Base-by-base conservation (phyloP, 2,797 vertebrate species). In the Etheostoma nigrum region DNA sequence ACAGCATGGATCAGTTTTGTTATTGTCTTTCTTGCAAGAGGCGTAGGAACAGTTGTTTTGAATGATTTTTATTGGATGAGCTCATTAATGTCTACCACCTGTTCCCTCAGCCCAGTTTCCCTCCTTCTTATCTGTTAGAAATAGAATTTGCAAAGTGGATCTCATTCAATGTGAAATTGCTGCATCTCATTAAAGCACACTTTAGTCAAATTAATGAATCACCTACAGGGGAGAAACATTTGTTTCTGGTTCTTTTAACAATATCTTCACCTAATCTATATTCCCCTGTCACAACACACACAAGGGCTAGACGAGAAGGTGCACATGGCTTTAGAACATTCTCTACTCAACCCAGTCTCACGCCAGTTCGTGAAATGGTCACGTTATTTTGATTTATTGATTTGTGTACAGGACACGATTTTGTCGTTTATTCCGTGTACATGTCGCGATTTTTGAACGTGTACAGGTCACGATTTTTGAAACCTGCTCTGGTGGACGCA, bases 11-110 rank as follows among this genome's bases (percentile, higher is more conserved):
- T 77, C 63, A 73, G 74, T 59, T 62, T 53, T 80, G 61, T 74
- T 66, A 58, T 67, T 89, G 79, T 72, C 57, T 80, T 83, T 81
- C 47, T 64, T 16, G 23, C 33, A 66, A 55, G 27, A 65, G 33
- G 76, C 87, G 63, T 27, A 81, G 33, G 67, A 83, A 68, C 62
- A 21, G 59, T 75, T 68, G 61, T 64, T 86, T 61, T 85, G 67
- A 81, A 80, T 75, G 21, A 58, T 78, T 74, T 81, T 58, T 65
- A 67, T 49, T 72, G 65, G 62, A 63, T 63, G 59, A 53, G 59
- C 74, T 83, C 81, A 84, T 86, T 85, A 84, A 78, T 65, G 69
- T 76, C 84, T 74, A 45, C 73, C 86, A 88, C 74, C 78, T 86
- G 84, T 81, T 82, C 74, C 69, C 58, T 73, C 62, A 11, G 63